Evolutionary conservation across 2,113 vertebrate species (phyloP).

Genomic region (Apodemus sylvaticus): DNA sequence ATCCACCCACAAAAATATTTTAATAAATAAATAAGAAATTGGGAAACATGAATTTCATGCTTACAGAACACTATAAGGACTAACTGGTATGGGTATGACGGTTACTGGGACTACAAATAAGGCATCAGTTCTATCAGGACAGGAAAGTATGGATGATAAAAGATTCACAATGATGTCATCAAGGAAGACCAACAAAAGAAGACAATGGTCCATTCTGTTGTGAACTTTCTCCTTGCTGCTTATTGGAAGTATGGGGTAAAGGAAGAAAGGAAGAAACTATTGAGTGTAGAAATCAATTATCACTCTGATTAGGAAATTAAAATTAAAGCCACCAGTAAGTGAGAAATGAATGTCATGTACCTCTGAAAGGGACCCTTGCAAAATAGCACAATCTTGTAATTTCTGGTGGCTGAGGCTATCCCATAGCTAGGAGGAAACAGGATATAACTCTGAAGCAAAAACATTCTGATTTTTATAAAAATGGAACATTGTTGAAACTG

Average conservation of each 20-base stretch:
- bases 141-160: not conserved
- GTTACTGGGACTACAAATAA: not conserved
- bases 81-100: not conserved
- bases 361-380: not conserved
- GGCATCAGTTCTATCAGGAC: not conserved
- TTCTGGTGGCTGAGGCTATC: not conserved
- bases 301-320: not conserved
- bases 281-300: not conserved
- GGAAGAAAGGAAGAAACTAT: not conserved
- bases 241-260: not conserved
- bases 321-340: conserved; percentile 1
- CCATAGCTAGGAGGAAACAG: not conserved
- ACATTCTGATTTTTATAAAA: not conserved
- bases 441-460: not conserved
- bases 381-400: not conserved
- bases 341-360: not conserved
- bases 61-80: not conserved
- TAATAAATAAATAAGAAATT: not conserved
- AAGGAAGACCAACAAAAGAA: not conserved
- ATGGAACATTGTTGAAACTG: not conserved
- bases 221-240: not conserved
- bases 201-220: not conserved
- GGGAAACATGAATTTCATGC: not conserved
- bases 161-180: not conserved
- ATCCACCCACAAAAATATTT: not conserved